phyloP scores from a whole-genome alignment of 2,888 invertebrate genomes.

The Clivina fossor region DNA sequence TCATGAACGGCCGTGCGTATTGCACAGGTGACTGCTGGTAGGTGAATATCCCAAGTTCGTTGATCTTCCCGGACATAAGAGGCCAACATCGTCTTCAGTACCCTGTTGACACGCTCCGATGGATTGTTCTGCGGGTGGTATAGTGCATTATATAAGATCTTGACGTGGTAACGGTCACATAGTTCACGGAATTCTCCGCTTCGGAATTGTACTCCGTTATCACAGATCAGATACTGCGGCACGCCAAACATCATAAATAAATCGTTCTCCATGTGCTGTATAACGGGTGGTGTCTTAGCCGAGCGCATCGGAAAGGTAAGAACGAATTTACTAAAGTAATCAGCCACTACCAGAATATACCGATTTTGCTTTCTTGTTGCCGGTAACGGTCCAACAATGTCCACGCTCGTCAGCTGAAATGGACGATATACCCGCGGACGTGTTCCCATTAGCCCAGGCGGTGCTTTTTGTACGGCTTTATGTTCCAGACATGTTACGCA shows the following conservation, averaged over 20 bases:
- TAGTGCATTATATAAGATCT: not conserved
- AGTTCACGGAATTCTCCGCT: not conserved
- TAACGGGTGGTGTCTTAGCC: constrained; percentile 17
- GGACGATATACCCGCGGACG: not conserved
- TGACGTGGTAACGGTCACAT: not conserved
- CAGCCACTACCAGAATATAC: not conserved
- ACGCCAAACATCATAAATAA: constrained; percentile 34
- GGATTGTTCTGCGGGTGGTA: constrained; percentile 5
- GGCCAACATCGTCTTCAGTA: constrained; percentile 4
- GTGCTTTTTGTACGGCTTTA: not conserved
- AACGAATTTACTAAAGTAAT: constrained; percentile 18
- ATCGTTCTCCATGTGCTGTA: constrained; percentile 11
- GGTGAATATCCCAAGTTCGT: not conserved
- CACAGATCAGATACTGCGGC: constrained; percentile 33
- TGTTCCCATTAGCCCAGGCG: not conserved
- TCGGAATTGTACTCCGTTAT: constrained; percentile 35
- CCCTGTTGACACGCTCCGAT: not conserved
- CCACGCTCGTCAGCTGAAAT: not conserved
- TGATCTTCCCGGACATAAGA: not conserved
- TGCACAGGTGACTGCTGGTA: not conserved
- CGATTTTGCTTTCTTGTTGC: not conserved
- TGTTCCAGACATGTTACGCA: not conserved
- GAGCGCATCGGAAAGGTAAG: constrained; percentile 15
- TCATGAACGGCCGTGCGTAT: not conserved
- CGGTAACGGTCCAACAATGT: constrained; percentile 1